Base-by-base conservation (phyloP, 2,797 vertebrate genomes). In the Clarias platycephalus region DNA sequence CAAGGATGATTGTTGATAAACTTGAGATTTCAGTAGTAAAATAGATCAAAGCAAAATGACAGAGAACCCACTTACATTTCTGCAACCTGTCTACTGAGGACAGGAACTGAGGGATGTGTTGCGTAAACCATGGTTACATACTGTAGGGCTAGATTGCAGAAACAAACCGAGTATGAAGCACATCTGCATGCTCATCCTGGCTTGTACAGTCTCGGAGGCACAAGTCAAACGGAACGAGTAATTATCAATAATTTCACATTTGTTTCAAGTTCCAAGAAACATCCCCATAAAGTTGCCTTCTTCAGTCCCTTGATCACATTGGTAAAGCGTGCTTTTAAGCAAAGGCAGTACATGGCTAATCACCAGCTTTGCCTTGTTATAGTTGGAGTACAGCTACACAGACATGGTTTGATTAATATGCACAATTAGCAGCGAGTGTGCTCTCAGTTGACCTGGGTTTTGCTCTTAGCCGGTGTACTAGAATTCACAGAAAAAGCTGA, bases 331-430 rank as follows among this genome's bases (percentile, higher is more conserved):
- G 80, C 53, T 62, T 77, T 53, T 76, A 80, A 28, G 76, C 66
- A 83, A 86, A 71, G 22, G 81, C 28, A 58, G 24, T 82, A 9
- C 74, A 57, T 6, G 24, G 34, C 40, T 20, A 71, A 37, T 78
- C 67, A 71, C 63, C 28, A 40, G 58, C 71, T 55, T 37, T 62
- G 53, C 63, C 67, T 72, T 13, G 37, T 71, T 75, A 67, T 22
- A 40, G 68, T 84, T 79, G 53, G 66, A 57, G 53, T 6, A 83
- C 28, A 24, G 37, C 68, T 76, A 44, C 15, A 63, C 78, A 76
- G 66, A 31, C 71, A n/a, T 78, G 64, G 83, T 84, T 84, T 80
- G 80, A 72, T 84, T 80, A 82, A 86, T 70, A 80, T 28, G 40
- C 44, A 44, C 68, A 86, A 87, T 86, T 83, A 80, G 70, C 49